Conservation (phyloP, 2,888 invertebrate species). For the Agrochola lychnidis region DNA sequence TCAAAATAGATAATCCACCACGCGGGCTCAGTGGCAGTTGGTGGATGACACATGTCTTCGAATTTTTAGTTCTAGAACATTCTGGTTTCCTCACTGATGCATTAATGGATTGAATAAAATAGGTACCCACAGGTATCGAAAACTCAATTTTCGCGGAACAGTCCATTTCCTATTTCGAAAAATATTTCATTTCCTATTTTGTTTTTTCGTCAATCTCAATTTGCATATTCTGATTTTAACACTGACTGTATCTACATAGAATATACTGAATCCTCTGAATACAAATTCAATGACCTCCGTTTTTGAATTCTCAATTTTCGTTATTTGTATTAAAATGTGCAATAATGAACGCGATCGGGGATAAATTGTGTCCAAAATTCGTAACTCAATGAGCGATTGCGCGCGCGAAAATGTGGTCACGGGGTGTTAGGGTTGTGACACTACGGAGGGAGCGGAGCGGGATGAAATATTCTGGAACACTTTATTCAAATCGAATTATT, state of each 20-base stretch:
- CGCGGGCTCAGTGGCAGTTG: neutral
- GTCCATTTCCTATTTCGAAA: neutral
- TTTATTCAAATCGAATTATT: neutral
- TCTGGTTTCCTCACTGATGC: neutral
- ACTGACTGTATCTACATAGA: neutral
- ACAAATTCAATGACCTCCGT: neutral
- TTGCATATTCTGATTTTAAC: constrained; percentile 14
- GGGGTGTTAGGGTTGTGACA: constrained; percentile 60
- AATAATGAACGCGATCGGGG: constrained; percentile 65
- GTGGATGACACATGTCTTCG: neutral
- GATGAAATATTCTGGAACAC: neutral
- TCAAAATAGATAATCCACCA: neutral
- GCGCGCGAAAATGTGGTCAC: constrained; percentile 75
- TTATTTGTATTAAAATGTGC: constrained; percentile 53
- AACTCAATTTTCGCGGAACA: neutral
- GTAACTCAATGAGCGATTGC: constrained; percentile 73
- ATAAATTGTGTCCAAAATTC: constrained; percentile 75
- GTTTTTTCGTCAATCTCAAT: neutral
- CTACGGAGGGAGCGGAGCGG: constrained; percentile 41
- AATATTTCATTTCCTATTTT: too few species aligned
- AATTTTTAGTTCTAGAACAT: neutral
- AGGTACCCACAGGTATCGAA: neutral
- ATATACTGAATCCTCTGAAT: neutral
- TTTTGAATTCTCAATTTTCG: constrained; percentile 24
- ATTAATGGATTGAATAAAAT: neutral